Percentiles rank a stretch among this genome's conserved stretches.
These are phyloP conservation scores for Noctuana brunneofusca DNA, from an alignment of 2,888 invertebrate genomes.

Conservation along the genomic window DNA sequence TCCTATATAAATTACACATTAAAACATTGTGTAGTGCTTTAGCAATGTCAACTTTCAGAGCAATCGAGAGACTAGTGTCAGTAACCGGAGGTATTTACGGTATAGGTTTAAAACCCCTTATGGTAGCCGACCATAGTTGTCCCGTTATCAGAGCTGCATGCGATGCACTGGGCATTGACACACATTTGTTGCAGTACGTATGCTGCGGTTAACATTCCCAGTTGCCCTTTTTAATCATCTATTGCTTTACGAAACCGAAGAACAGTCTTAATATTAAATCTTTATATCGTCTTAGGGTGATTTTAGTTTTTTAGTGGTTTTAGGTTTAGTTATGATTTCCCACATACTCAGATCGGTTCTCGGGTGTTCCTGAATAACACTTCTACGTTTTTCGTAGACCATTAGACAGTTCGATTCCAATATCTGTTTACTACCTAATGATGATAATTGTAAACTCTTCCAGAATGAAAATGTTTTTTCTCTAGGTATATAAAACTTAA, in stretches of 20 bases:
- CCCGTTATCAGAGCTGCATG: constrained; percentile 25
- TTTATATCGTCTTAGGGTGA: too few relatives aligned
- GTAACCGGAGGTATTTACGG: neutral
- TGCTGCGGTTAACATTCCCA: constrained; percentile 8
- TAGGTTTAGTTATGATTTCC: too few relatives aligned
- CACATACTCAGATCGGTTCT: too few relatives aligned
- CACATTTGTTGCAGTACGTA: constrained; percentile 14
- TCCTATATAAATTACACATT: too few relatives aligned
- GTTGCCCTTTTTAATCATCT: neutral
- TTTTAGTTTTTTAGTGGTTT: too few relatives aligned
- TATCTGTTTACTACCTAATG: neutral
- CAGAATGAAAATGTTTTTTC: neutral
- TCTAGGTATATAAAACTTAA: constrained; percentile 6
- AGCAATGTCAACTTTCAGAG: neutral
- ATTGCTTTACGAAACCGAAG: neutral
- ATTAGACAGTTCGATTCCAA: too few relatives aligned
- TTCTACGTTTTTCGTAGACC: too few relatives aligned
- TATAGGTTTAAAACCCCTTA: constrained; percentile 22
- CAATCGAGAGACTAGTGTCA: neutral
- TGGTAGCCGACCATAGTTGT: constrained; percentile 14
- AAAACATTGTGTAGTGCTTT: too few relatives aligned
- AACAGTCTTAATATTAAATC: too few relatives aligned
- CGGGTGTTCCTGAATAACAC: too few relatives aligned
- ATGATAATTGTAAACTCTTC: neutral
- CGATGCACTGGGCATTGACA: constrained; percentile 24